Evolutionary conservation across 1,140 invertebrate genomes (phyloP).

Genomic region (Protaetia brevitarsis): DNA sequence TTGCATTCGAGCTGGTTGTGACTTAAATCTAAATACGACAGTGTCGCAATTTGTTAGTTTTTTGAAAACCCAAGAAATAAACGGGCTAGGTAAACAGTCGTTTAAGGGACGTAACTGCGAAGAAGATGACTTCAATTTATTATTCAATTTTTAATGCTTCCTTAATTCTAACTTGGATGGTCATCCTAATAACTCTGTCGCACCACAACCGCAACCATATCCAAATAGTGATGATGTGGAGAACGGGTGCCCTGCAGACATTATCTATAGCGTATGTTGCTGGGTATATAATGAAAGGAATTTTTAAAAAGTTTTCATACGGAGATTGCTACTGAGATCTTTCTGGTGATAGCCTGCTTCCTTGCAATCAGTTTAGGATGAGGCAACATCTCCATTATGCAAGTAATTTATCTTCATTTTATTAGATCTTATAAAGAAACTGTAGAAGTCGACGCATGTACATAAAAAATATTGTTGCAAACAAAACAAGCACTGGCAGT

Average conservation of each 20-base stretch:
- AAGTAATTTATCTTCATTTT: too few relatives aligned
- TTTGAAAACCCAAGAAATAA: neutral
- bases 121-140: neutral
- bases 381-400: too few relatives aligned
- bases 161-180: neutral
- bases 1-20: neutral
- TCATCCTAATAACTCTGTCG: neutral
- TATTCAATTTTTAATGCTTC: neutral
- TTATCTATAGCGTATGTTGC: neutral
- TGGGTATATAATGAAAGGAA: neutral
- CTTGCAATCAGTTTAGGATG: neutral
- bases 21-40: neutral
- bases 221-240: neutral
- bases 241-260: neutral
- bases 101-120: neutral
- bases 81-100: neutral
- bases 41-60: neutral
- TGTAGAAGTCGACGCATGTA: too few relatives aligned
- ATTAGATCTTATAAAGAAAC: too few relatives aligned
- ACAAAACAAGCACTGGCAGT: too few relatives aligned
- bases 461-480: too few relatives aligned
- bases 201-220: neutral
- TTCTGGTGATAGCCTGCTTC: neutral
- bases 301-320: neutral
- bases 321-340: neutral